Evolutionary conservation across 1,140 invertebrate species (phyloP).

Genomic region (Marisa cornuarietis): DNA sequence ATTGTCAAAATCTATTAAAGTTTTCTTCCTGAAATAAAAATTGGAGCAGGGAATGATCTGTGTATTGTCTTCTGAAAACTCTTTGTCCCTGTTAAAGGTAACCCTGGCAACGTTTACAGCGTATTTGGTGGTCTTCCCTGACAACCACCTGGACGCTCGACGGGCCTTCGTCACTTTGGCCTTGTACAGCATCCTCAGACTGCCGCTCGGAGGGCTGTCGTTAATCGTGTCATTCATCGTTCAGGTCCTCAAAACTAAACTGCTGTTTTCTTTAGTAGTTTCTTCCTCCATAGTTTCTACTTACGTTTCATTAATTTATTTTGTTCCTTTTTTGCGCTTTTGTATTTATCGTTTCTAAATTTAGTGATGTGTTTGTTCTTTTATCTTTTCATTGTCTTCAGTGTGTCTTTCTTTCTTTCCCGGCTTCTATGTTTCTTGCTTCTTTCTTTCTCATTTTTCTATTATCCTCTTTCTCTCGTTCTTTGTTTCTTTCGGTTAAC

Average conservation of each 20-base stretch:
- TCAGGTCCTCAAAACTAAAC: slow-evolving; percentile 20
- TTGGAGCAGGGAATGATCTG: neutral
- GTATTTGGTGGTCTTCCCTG: slow-evolving; percentile 21
- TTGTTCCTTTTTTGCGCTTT: too few relatives aligned
- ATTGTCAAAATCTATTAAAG: neutral
- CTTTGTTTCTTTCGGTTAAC: too few relatives aligned
- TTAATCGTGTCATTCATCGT: slow-evolving; percentile 31
- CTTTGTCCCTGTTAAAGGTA: slow-evolving; percentile 18
- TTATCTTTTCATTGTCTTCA: neutral
- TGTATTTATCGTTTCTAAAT: too few relatives aligned
- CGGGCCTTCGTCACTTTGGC: slow-evolving; percentile 93
- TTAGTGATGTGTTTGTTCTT: too few relatives aligned
- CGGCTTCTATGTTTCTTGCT: neutral
- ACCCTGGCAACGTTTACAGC: slow-evolving; percentile 33
- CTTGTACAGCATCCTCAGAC: slow-evolving; percentile 95
- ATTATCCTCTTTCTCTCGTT: too few relatives aligned
- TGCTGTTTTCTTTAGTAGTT: slow-evolving; percentile 10
- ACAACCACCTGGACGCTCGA: slow-evolving; percentile 77
- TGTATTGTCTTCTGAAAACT: neutral
- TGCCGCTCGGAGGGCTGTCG: slow-evolving; percentile 75
- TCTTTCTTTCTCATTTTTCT: too few relatives aligned
- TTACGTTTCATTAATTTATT: too few relatives aligned
- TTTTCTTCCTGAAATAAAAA: neutral
- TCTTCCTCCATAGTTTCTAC: too few relatives aligned
- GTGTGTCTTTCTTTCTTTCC: neutral